Percentiles rank a stretch among this genome's conserved stretches.
Evolutionary conservation across 2,888 invertebrate genomes (phyloP).

Genomic region (Andrena hattorfiana): DNA sequence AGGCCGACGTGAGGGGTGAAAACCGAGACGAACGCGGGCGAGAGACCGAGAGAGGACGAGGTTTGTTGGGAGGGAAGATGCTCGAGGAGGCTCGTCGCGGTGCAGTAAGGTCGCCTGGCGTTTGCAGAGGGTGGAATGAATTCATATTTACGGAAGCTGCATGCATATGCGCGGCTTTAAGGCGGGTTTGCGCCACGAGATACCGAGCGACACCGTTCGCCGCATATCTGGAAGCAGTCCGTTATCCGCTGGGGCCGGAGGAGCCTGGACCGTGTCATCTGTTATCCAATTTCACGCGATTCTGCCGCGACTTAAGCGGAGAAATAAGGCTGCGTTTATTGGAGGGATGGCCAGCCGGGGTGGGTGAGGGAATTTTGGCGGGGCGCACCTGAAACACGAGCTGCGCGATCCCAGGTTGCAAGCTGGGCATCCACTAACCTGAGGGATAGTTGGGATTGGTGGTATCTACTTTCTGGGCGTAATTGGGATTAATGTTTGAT

Average conservation of each 20-base stretch:
- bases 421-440: neutral
- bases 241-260: neutral
- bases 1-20: constrained; percentile 19
- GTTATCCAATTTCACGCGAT: constrained; percentile 49
- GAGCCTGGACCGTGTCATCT: too few species aligned
- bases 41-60: constrained; percentile 8
- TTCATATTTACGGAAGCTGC: constrained; percentile 71
- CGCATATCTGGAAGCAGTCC: constrained; percentile 3
- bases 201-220: constrained; percentile 7
- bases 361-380: neutral
- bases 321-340: constrained; percentile 35
- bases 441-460: constrained; percentile 9
- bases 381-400: neutral
- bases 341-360: neutral
- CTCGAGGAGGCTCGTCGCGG: constrained; percentile 37
- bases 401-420: neutral
- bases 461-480: constrained; percentile 20
- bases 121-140: constrained; percentile 57
- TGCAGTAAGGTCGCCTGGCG: constrained; percentile 23
- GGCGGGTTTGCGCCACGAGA: constrained; percentile 50
- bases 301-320: constrained; percentile 35
- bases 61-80: neutral
- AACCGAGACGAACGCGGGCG: constrained; percentile 23
- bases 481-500: constrained; percentile 47
- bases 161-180: constrained; percentile 66